phyloP scores from a whole-genome alignment of 2,113 vertebrate species.

The Chunga burmeisteri region DNA sequence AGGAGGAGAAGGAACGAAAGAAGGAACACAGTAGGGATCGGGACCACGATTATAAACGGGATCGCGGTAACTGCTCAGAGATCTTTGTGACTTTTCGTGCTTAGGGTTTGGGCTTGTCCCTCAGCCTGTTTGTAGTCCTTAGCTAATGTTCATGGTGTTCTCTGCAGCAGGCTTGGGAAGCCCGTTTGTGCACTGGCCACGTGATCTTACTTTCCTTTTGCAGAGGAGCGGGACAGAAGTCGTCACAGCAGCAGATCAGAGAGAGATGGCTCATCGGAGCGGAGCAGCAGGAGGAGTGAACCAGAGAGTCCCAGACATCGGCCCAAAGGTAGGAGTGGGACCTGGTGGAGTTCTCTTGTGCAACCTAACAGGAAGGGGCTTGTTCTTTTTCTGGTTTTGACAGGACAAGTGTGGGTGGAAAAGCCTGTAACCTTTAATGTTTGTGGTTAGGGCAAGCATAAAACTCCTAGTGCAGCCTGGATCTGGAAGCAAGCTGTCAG shows the following conservation, averaged over 20 bases:
- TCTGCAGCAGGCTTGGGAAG: not conserved
- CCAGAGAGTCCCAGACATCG: constrained; percentile 85
- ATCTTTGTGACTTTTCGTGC: not conserved
- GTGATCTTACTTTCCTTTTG: not conserved
- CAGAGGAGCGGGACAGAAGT: constrained; percentile 86
- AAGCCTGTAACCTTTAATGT: not conserved
- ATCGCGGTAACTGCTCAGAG: constrained; percentile 71
- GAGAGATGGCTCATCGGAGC: constrained; percentile 83
- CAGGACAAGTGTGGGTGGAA: not conserved
- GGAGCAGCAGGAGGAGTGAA: constrained; percentile 85
- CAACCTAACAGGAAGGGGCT: not conserved
- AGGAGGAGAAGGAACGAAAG: constrained; percentile 86
- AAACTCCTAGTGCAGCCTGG: accelerated
- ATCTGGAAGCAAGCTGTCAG: not conserved
- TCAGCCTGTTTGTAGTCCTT: not conserved
- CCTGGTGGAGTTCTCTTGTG: accelerated
- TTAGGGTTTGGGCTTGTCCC: not conserved
- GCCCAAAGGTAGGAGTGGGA: constrained; percentile 80
- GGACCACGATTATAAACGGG: constrained; percentile 75
- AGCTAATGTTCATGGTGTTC: not conserved
- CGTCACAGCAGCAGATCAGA: constrained; percentile 76
- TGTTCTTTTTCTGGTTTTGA: not conserved
- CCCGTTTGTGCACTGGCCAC: too few species aligned
- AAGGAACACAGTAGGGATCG: constrained; percentile 78
- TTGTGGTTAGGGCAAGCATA: not conserved